phyloP scores from a whole-genome alignment of 2,113 vertebrate species.

The Hydrolagus affinis region DNA sequence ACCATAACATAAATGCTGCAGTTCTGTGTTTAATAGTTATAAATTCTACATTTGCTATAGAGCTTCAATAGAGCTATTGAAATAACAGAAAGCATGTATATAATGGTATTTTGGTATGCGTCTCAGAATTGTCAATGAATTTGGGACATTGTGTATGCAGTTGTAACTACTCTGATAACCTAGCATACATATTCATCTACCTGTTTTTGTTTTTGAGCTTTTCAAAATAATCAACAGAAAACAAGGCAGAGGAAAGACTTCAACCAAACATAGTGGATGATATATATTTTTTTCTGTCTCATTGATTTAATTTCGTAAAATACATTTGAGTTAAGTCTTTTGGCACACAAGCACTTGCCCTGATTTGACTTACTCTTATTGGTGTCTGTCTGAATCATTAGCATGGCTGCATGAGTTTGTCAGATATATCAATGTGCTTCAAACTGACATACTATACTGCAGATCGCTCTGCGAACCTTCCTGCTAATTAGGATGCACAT shows the following conservation, averaged over 20 bases:
- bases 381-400: neutral
- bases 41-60: no score
- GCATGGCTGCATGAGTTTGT: neutral
- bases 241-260: neutral
- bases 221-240: neutral
- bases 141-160: no score
- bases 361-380: neutral
- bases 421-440: conserved; percentile 8
- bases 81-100: no score
- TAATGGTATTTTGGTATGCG: no score
- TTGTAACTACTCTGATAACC: no score
- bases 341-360: neutral
- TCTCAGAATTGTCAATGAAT: no score
- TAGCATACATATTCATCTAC: neutral
- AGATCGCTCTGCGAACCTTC: neutral
- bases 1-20: no score
- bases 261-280: neutral
- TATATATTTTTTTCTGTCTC: neutral
- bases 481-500: neutral
- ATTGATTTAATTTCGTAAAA: neutral
- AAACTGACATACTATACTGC: neutral
- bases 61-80: no score
- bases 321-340: neutral
- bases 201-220: neutral
- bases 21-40: no score